Evolutionary conservation across 2,888 invertebrate genomes (phyloP), one percentile per base, ranked within the genome.

Genomic region (Schrankia costaestrigalis): DNA sequence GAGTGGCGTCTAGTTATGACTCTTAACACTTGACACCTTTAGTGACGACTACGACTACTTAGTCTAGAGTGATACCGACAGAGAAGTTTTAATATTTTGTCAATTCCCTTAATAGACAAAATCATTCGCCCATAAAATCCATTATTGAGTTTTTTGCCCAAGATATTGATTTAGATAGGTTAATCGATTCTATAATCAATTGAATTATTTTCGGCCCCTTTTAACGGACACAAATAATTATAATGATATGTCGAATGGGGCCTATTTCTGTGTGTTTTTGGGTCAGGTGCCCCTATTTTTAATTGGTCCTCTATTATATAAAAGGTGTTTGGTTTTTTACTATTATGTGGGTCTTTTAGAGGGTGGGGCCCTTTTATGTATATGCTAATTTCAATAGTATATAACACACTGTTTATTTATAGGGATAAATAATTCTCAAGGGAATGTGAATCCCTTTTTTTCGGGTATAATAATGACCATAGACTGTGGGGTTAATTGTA

Each of bases 161-260:
- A 67, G 74, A 76, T 80, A 77, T 81, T 71, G 78, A 78, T 79
- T 77, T 65, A 74, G 82, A 85, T 83, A 78, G 76, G 66, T 36
- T 67, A 80, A 56, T 76, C 73, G 77, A 79, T 73, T 67, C 46
- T 42, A 63, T 67, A 68, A 68, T 63, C 63, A 65, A 77, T 76
- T 65, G 67, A 77, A 71, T 67, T 69, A 52, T 75, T 74, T 34
- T 74, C 67, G 52, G 40, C 39, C 35, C 19, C 30, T 43, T 56
- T 48, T 60, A 57, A 61, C 57, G 54, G 61, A 45, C 58, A 59
- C 55, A 56, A 53, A 56, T 64, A 67, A 76, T 77, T 72, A 76
- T 67, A n/a, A n/a, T n/a, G n/a, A n/a, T n/a, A n/a, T n/a, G n/a
- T n/a, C n/a, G n/a, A n/a, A 56, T 64, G 56, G 64, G 64, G 58